Base-by-base conservation (phyloP, 2,113 vertebrate genomes). In the Pelobates fuscus region DNA sequence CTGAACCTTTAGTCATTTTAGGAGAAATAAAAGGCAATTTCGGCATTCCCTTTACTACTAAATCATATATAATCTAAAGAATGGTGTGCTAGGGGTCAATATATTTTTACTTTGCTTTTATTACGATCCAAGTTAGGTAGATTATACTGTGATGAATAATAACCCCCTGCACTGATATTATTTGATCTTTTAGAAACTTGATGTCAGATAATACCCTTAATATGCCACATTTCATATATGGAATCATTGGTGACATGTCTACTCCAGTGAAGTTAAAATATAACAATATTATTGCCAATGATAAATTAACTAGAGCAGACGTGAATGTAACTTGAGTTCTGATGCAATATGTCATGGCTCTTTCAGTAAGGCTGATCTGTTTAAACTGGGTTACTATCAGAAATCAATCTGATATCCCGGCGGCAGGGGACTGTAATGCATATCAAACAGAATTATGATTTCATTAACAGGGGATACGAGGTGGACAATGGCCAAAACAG, bases 21-120 rank as follows among this genome's bases (percentile, higher is more conserved):
- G 18, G 27, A 30, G 46, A 57, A 71, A 18, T 71, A 71, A 71
- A 46, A 58, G 69, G 2, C n/a, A 23, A 49, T 61, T 71, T n/a
- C n/a, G n/a, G n/a, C n/a, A n/a, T n/a, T n/a, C n/a, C n/a, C n/a
- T n/a, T n/a, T n/a, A n/a, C n/a, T n/a, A 71, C 49, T 71, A 46
- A 71, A 71, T 41, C 69, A 62, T 61, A 71, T 70, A 59, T 70
- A 24, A 43, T 44, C 30, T 26, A 59, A 70, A 59, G 37, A 59
- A 70, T 70, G 68, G 43, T 10, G 5, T 37, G 32, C 32, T 37
- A 6, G 32, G 32, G 32, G 10, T 37, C 44, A 49, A 14, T 49
- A 11, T 14, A 7, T 1, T 14, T 61, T 49, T 61, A 44, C 69
- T 62, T 71, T 71, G 69, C 61, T 71, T 71, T 59, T 29, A n/a